A percentile compares a stretch with the other conserved stretches of the same genome.
Evolutionary conservation across 2,888 invertebrate genomes (phyloP).

Genomic region (Apotomis capreana): DNA sequence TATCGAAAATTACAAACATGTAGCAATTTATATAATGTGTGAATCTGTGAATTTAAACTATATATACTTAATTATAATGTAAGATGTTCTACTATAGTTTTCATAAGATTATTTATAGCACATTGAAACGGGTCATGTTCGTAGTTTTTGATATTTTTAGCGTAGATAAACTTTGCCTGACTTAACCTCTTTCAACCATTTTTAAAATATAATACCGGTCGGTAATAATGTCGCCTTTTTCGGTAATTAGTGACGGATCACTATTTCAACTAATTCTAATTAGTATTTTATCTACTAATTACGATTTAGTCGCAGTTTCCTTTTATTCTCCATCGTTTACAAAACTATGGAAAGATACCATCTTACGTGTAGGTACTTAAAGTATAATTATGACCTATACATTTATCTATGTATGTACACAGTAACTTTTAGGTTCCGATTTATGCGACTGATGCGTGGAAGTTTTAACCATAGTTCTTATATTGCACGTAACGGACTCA

Average conservation of each 20-base stretch:
- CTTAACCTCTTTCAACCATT: background rate
- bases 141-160: too few relatives aligned
- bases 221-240: constrained; percentile 33
- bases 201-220: constrained; percentile 18
- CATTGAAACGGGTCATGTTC: too few relatives aligned
- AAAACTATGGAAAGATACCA: constrained; percentile 43
- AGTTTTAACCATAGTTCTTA: constrained; percentile 39
- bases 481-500: constrained; percentile 53
- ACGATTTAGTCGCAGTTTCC: constrained; percentile 44
- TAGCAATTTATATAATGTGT: too few relatives aligned
- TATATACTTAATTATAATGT: too few relatives aligned
- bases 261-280: constrained; percentile 43
- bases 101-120: too few relatives aligned
- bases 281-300: constrained; percentile 47
- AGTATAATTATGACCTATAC: constrained; percentile 44
- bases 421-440: constrained; percentile 43
- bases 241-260: constrained; percentile 28
- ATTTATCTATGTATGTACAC: constrained; percentile 48
- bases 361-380: constrained; percentile 28
- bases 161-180: too few relatives aligned
- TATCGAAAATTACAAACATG: too few relatives aligned
- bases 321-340: constrained; percentile 41
- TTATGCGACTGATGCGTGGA: constrained; percentile 57
- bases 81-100: too few relatives aligned
- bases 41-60: too few relatives aligned